Evolutionary conservation across 2,113 vertebrate genomes (phyloP), one percentile per base, ranked within the genome.

Genomic region (Pygoscelis antarcticus): DNA sequence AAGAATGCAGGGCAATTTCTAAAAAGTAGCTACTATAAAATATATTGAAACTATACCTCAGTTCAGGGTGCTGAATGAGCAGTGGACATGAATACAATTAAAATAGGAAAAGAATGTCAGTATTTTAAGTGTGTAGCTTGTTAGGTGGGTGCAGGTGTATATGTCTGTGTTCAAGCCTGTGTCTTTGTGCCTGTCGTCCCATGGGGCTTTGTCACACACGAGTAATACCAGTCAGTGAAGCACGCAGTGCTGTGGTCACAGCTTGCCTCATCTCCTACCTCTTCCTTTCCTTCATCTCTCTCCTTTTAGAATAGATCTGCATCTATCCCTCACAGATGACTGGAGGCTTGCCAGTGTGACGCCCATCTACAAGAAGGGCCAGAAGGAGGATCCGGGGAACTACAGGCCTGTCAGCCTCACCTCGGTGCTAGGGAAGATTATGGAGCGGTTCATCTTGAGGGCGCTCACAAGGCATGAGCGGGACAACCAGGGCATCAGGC

Each of bases 1-100:
- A 87, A 62, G 84, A 94, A 95, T 55, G n/a, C n/a, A 71, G 70
- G 23, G 65, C 23, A 40, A 85, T 83, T 94, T 82, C 69, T 82
- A 66, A 58, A 51, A 86, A 51, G 76, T 25, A 71, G 32, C 29
- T 74, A 13, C 83, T 71, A 17, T 83, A 83, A 89, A 77, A 83
- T 55, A 46, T 47, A 51, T 75, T 68, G 42, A 66, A 88, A 65
- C 40, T 16, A 2, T 72, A 25, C 27, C 52, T 78, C 21, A 16
- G 40, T 55, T 87, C 47, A 78, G 58, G 32, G 16, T 75, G 11
- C 46, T 83, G 68, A 96, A 83, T 29, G 57, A 55, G 15, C 42
- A 40, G 34, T 18, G 34, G 57, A 87, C 36, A 22, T 2, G 1
- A 78, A 30, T n/a, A 10, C 49, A 57, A 36, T 65, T 29, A 44